Conservation (phyloP, 1,140 invertebrate species). For the Temnothorax curvispinosus region DNA sequence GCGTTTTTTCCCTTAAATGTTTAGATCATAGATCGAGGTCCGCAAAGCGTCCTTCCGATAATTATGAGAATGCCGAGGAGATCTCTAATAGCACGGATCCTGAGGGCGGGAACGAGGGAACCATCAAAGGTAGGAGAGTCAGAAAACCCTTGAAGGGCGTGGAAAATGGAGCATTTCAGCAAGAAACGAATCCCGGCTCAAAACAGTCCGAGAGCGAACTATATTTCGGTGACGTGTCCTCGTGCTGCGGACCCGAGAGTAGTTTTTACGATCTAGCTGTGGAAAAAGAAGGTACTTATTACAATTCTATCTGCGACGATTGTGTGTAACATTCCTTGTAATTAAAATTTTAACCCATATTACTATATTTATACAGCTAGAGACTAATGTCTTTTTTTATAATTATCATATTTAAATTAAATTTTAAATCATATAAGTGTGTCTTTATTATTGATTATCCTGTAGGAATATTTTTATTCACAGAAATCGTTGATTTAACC, state of each 20-base stretch:
- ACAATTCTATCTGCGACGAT: neutral
- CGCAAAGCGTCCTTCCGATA: conserved; percentile 80
- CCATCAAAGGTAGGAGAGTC: conserved; percentile 77
- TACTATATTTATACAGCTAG: neutral
- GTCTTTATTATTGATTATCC: neutral
- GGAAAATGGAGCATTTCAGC: conserved; percentile 88
- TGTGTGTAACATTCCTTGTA: neutral
- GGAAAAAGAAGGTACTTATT: conserved; percentile 80
- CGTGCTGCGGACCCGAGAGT: conserved; percentile 88
- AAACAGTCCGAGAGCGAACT: conserved; percentile 90
- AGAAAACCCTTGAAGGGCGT: conserved; percentile 85
- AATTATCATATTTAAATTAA: neutral
- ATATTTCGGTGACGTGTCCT: conserved; percentile 95
- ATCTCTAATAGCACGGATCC: conserved; percentile 80
- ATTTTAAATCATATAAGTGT: neutral
- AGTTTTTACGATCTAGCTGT: conserved; percentile 83
- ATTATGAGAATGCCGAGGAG: conserved; percentile 84
- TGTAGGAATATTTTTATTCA: neutral
- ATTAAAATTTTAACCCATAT: neutral
- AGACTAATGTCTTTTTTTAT: neutral
- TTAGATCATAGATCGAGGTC: conserved; percentile 78
- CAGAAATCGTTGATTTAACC: neutral
- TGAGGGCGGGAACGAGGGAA: conserved; percentile 80
- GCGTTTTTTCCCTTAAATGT: conserved; percentile 27
- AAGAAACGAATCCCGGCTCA: conserved; percentile 78